These are phyloP conservation scores for Sitta europaea DNA, from an alignment of 2,113 vertebrate genomes.

Conservation along the genomic window DNA sequence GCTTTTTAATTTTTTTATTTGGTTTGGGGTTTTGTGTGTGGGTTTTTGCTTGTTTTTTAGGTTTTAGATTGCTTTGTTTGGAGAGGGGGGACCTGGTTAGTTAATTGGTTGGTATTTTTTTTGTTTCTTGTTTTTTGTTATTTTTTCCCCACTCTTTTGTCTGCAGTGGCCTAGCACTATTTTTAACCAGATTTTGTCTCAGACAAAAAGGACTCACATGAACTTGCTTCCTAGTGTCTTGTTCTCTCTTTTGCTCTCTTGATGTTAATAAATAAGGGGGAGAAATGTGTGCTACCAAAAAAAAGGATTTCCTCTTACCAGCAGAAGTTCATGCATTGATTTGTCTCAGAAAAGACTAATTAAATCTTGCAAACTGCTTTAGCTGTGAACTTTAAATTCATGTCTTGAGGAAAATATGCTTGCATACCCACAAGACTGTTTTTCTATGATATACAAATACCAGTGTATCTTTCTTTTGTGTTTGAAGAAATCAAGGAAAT, in stretches of 20 bases:
- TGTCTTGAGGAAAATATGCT: not conserved
- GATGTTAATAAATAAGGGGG: not conserved
- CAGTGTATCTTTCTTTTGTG: not conserved
- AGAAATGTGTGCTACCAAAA: not conserved
- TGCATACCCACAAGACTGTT: not conserved
- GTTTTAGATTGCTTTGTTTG: not conserved
- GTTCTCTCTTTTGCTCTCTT: not conserved
- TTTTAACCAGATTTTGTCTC: not conserved
- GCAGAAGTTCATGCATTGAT: not conserved
- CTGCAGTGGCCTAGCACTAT: not conserved
- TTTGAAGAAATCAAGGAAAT: not conserved
- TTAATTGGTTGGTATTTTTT: not conserved
- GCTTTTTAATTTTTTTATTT: not conserved
- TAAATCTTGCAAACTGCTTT: conserved; percentile 24
- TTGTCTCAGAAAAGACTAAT: conserved; percentile 12
- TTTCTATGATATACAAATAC: not conserved
- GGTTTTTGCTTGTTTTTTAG: not conserved
- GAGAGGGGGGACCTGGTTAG: not conserved
- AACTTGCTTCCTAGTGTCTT: not conserved
- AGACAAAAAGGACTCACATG: not conserved
- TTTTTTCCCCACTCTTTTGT: not conserved
- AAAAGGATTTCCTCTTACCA: not conserved
- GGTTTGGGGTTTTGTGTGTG: not conserved
- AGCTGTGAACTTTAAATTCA: not conserved
- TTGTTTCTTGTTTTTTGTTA: too few relatives aligned